phyloP scores from a whole-genome alignment of 2,888 invertebrate species.

The Macrophya annulata region DNA sequence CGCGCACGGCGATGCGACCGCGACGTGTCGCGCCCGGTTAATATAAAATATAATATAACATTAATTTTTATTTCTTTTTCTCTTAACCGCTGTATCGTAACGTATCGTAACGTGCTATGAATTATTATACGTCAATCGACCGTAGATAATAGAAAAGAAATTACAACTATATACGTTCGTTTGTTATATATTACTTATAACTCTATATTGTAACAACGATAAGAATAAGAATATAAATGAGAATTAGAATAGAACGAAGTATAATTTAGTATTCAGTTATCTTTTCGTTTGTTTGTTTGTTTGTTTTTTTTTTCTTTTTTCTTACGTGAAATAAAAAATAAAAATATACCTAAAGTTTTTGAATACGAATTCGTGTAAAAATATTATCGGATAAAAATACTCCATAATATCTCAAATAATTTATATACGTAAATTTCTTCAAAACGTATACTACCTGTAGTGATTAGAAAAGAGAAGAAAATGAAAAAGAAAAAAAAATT shows the following conservation, averaged over 20 bases:
- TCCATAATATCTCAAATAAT: too few relatives aligned
- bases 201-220: neutral
- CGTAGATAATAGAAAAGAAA: slow-evolving; percentile 33
- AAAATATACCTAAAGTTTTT: neutral
- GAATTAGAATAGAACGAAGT: too few relatives aligned
- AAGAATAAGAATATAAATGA: too few relatives aligned
- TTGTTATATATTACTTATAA: too few relatives aligned
- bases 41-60: slow-evolving; percentile 5
- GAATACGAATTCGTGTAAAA: neutral
- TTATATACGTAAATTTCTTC: too few relatives aligned
- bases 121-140: slow-evolving; percentile 21
- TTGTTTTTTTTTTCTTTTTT: neutral
- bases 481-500: too few relatives aligned
- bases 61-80: neutral
- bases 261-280: neutral
- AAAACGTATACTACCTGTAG: too few relatives aligned
- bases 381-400: too few relatives aligned
- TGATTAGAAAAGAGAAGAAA: too few relatives aligned
- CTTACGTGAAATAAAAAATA: neutral
- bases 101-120: neutral
- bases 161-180: neutral
- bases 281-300: neutral
- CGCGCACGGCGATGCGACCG: neutral
- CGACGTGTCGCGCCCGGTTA: slow-evolving; percentile 1
- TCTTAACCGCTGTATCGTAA: neutral